phyloP scores from a whole-genome alignment of 2,113 vertebrate species.

The Neolamprologus modestus region DNA sequence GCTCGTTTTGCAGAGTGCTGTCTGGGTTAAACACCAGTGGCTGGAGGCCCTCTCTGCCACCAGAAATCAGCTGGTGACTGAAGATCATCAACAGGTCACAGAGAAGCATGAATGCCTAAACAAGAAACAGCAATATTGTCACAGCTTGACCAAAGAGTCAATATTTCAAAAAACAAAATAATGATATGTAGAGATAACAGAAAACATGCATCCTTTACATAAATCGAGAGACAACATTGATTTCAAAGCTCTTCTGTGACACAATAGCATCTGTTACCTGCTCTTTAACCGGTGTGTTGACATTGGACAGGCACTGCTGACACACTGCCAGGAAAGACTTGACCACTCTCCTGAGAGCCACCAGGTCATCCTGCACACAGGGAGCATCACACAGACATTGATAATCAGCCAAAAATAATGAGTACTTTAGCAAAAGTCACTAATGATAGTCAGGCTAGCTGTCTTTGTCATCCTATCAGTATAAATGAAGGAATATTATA shows the following conservation, averaged over 20 bases:
- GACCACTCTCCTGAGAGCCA: slow-evolving; percentile 93
- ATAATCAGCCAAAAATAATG: not conserved
- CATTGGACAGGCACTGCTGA: slow-evolving; percentile 98
- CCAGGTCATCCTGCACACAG: slow-evolving; percentile 82
- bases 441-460: not conserved
- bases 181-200: not conserved
- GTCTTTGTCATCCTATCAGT: not conserved
- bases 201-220: not conserved
- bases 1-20: slow-evolving; percentile 89
- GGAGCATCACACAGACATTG: not conserved
- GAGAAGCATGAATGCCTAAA: slow-evolving; percentile 96
- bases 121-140: not conserved
- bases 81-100: slow-evolving; percentile 99
- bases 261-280: slow-evolving; percentile 72
- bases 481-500: not conserved
- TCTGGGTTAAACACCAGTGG: slow-evolving; percentile 97
- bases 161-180: not conserved
- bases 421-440: not conserved
- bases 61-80: slow-evolving; percentile 91
- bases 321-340: slow-evolving; percentile 97
- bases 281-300: slow-evolving; percentile 97
- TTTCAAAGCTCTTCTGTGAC: not conserved
- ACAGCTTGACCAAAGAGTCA: not conserved
- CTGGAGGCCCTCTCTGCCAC: slow-evolving; percentile 89
- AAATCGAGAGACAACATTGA: not conserved